These are phyloP conservation scores for Carlito syrichta DNA, from an alignment of 2,113 vertebrate genomes.

Conservation along the genomic window DNA sequence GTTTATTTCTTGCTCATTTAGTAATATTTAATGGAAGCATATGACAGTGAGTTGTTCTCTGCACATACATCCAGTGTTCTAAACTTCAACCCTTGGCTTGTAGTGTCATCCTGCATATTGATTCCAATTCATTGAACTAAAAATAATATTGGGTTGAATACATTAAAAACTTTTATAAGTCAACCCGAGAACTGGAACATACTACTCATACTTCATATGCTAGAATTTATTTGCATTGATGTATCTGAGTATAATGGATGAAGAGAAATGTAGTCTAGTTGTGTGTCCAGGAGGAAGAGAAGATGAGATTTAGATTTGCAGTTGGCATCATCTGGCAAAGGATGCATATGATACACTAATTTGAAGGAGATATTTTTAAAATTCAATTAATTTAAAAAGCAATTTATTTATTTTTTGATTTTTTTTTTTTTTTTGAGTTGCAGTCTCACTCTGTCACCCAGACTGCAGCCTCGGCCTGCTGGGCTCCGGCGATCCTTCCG, in stretches of 20 bases:
- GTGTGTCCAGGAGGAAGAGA: background rate
- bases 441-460: no score
- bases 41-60: background rate
- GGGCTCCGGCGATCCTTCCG: no score
- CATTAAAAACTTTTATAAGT: background rate
- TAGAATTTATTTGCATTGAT: background rate
- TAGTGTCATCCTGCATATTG: background rate
- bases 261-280: background rate
- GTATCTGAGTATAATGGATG: background rate
- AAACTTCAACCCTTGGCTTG: background rate
- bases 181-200: background rate
- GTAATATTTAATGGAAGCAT: background rate
- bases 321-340: background rate
- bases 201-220: no score
- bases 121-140: background rate
- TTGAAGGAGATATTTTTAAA: background rate
- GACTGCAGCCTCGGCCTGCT: no score
- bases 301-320: background rate
- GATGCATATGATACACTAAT: no score
- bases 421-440: no score
- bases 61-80: background rate
- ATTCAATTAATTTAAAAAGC: no score
- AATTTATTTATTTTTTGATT: no score
- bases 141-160: background rate
- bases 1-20: background rate